phyloP scores from a whole-genome alignment of 2,888 invertebrate species.

The Xanthorhoe designata region DNA sequence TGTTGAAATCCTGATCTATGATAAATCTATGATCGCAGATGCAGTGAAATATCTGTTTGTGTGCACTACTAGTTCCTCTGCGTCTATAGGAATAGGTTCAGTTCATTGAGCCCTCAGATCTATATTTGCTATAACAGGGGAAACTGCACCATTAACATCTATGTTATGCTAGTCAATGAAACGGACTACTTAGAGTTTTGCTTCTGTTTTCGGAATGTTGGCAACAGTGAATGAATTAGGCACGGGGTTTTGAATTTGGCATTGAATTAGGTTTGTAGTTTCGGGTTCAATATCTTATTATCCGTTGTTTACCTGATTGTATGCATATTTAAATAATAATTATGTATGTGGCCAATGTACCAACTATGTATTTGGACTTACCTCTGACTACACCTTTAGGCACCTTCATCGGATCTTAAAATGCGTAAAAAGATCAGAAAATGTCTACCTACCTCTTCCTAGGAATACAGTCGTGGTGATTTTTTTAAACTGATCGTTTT shows the following conservation, averaged over 20 bases:
- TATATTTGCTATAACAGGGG: slow-evolving; percentile 71
- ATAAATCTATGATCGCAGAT: not conserved
- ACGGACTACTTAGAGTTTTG: slow-evolving; percentile 38
- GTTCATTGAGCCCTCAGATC: slow-evolving; percentile 72
- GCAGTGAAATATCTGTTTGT: slow-evolving; percentile 14
- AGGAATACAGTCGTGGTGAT: too few relatives aligned
- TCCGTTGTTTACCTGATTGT: not conserved
- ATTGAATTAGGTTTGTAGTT: not conserved
- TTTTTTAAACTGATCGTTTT: too few relatives aligned
- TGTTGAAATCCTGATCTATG: not conserved
- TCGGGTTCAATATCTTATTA: not conserved
- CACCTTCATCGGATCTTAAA: too few relatives aligned
- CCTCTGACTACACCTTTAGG: too few relatives aligned
- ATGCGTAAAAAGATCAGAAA: too few relatives aligned
- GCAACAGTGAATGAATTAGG: slow-evolving; percentile 18
- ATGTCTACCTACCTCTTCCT: too few relatives aligned
- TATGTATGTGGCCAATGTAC: too few relatives aligned
- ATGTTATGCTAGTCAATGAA: slow-evolving; percentile 48
- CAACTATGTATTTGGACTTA: too few relatives aligned
- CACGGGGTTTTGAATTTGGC: slow-evolving; percentile 8
- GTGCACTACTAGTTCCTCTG: slow-evolving; percentile 7
- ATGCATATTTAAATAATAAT: too few relatives aligned
- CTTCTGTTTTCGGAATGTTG: slow-evolving; percentile 38
- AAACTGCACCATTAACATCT: slow-evolving; percentile 60
- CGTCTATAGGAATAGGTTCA: slow-evolving; percentile 47